Evolutionary conservation across 2,797 vertebrate species (phyloP).

Genomic region (Trachops cirrhosus): DNA sequence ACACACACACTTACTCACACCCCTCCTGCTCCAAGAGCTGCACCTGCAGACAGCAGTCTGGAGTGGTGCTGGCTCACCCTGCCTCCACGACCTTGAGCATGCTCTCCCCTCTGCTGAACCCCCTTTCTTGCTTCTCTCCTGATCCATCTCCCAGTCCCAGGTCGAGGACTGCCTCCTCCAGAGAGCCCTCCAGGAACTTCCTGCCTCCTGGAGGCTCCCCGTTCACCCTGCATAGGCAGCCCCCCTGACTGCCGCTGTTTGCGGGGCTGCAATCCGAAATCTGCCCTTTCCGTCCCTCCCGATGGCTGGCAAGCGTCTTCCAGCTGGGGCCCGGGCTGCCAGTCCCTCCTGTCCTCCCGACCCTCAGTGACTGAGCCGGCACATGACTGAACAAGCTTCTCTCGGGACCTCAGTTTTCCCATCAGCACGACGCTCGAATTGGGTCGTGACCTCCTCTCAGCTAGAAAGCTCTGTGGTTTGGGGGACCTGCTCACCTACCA

Average conservation of each 20-base stretch:
- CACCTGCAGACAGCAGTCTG: too few relatives aligned
- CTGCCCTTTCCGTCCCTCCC: rapidly evolving
- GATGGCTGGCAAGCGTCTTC: neutral
- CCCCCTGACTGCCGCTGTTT: neutral
- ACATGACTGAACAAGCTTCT: neutral
- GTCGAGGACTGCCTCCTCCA: neutral
- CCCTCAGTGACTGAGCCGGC: too few relatives aligned
- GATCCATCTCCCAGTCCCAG: neutral
- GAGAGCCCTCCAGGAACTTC: neutral
- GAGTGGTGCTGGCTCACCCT: neutral
- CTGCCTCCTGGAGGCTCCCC: neutral
- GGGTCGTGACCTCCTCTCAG: neutral
- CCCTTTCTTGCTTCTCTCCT: neutral
- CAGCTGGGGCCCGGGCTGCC: neutral
- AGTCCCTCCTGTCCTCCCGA: neutral
- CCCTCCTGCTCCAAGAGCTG: neutral
- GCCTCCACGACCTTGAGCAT: too few relatives aligned
- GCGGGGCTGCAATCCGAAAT: neutral
- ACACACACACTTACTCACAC: too few relatives aligned
- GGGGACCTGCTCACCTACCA: neutral
- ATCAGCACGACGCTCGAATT: neutral
- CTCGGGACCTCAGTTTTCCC: neutral
- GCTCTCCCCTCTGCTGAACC: neutral
- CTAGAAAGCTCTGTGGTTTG: neutral
- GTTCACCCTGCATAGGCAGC: neutral